Conservation (phyloP, 2,113 vertebrate genomes). For the Bufo bufo region DNA sequence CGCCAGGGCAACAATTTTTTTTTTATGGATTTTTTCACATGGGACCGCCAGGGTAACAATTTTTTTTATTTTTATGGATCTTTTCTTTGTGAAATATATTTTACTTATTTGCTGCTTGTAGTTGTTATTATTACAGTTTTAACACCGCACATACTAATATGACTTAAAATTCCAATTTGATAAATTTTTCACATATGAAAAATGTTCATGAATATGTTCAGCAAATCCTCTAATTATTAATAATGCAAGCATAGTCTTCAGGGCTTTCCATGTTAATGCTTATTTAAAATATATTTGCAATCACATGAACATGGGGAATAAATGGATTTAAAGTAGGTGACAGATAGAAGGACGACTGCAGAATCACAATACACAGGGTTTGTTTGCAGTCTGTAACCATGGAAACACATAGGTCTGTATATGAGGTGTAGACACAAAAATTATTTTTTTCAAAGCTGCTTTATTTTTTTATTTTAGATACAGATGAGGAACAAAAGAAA, state of each 20-base stretch:
- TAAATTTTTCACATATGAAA: background rate
- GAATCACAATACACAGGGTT: too few species aligned
- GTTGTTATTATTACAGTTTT: background rate
- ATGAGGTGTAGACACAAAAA: too few species aligned
- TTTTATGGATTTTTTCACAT: too few species aligned
- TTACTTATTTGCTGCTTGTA: background rate
- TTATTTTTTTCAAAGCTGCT: too few species aligned
- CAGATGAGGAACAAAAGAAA: too few species aligned
- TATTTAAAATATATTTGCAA: background rate
- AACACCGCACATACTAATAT: background rate
- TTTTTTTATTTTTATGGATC: background rate
- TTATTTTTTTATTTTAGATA: too few species aligned
- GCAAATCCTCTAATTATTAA: background rate
- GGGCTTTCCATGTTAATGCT: background rate
- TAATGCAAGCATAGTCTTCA: background rate
- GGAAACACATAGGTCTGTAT: too few species aligned
- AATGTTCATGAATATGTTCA: conserved; percentile 10
- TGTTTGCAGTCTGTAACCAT: too few species aligned
- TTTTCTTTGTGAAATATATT: background rate
- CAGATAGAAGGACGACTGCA: too few species aligned
- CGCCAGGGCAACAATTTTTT: too few species aligned
- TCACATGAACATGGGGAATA: background rate
- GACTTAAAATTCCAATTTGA: background rate
- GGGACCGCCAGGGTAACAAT: too few species aligned
- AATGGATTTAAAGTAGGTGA: background rate